phyloP scores from a whole-genome alignment of 1,140 invertebrate genomes.

The Calephelis virginiensis region DNA sequence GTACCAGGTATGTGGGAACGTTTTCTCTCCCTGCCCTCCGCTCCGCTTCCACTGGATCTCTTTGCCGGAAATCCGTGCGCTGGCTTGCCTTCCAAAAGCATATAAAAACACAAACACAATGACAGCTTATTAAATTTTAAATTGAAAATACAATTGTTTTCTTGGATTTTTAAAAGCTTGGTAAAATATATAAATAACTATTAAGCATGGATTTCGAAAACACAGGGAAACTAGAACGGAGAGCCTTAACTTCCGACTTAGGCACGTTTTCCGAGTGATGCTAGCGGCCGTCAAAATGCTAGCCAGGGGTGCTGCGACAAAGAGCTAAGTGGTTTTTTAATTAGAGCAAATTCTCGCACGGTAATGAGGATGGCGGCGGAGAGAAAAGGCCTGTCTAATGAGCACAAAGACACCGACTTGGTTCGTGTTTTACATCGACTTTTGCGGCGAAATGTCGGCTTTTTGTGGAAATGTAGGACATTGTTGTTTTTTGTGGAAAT shows the following conservation, averaged over 20 bases:
- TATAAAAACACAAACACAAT: too few species aligned
- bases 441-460: neutral
- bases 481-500: neutral
- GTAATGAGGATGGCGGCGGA: constrained; percentile 36
- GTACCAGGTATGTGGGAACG: too few species aligned
- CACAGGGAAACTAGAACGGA: neutral
- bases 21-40: too few species aligned
- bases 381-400: constrained; percentile 28
- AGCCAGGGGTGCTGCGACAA: constrained; percentile 26
- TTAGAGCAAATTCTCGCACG: constrained; percentile 43
- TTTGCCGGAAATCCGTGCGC: too few species aligned
- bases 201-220: neutral
- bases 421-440: neutral
- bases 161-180: too few species aligned
- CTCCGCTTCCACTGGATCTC: too few species aligned
- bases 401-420: constrained; percentile 8
- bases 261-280: neutral
- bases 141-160: too few species aligned
- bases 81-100: too few species aligned
- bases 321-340: constrained; percentile 44
- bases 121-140: too few species aligned
- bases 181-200: too few species aligned
- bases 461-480: constrained; percentile 8
- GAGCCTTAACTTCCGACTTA: neutral
- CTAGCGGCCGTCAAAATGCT: constrained; percentile 22